These are phyloP conservation scores for Bambusicola thoracicus DNA, from an alignment of 2,113 vertebrate genomes.

Conservation along the genomic window DNA sequence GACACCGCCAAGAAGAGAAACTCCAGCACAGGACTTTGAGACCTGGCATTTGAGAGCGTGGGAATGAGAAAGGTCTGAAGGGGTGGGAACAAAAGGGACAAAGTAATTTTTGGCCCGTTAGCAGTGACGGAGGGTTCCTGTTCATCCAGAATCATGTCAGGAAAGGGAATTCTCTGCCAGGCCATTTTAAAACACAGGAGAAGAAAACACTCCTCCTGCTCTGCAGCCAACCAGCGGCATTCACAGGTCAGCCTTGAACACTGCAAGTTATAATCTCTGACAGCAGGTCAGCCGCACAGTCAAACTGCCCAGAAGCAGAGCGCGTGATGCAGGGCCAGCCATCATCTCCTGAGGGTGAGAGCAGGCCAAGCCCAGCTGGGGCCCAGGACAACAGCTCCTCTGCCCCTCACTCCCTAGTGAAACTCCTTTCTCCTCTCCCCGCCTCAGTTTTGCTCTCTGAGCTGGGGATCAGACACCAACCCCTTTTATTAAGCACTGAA, in stretches of 20 bases:
- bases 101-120: conserved; percentile 28
- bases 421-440: neutral
- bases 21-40: neutral
- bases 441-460: neutral
- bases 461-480: neutral
- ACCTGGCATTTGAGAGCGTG: conserved; percentile 55
- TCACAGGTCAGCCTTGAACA: conserved; percentile 11
- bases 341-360: neutral
- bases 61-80: conserved; percentile 50
- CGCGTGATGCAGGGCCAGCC: neutral
- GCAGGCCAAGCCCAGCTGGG: neutral
- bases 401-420: neutral
- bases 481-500: neutral
- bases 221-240: conserved; percentile 38
- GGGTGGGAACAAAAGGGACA: conserved; percentile 39
- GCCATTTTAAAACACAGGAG: conserved; percentile 36
- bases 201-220: conserved; percentile 22
- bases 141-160: conserved; percentile 44
- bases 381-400: neutral
- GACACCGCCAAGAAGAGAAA: conserved; percentile 44
- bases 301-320: neutral
- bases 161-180: conserved; percentile 34
- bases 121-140: conserved; percentile 7
- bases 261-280: neutral
- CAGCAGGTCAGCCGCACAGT: neutral